Percentiles rank a stretch among this genome's conserved stretches.
Conservation (phyloP, 1,140 invertebrate genomes). For the Glomeris maerens region DNA sequence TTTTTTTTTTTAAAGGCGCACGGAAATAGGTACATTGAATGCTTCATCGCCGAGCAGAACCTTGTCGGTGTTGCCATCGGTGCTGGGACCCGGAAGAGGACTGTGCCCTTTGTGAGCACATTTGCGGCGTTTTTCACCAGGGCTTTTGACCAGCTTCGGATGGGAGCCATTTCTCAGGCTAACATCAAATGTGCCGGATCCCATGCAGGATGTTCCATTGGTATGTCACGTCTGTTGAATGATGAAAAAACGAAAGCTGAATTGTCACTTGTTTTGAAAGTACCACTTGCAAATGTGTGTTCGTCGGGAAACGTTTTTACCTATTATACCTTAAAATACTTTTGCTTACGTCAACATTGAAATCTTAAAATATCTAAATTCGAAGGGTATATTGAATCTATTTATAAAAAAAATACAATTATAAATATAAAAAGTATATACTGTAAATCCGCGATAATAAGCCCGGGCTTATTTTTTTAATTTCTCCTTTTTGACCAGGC, state of each 20-base stretch:
- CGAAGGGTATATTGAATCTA: too few species aligned
- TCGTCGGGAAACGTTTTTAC: too few species aligned
- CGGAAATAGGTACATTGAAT: constrained; percentile 77
- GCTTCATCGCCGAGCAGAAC: constrained; percentile 98
- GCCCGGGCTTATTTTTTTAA: too few species aligned
- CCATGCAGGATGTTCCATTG: constrained; percentile 84
- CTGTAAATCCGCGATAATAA: too few species aligned
- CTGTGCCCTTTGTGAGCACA: constrained; percentile 84
- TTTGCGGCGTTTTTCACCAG: constrained; percentile 96
- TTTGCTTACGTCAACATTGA: too few species aligned
- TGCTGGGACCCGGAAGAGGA: constrained; percentile 68
- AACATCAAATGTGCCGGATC: constrained; percentile 92
- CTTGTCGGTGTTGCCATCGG: constrained; percentile 92
- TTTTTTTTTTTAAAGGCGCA: constrained; percentile 26
- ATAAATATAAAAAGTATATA: too few species aligned
- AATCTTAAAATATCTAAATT: too few species aligned
- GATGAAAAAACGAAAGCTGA: neutral
- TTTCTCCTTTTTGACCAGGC: too few species aligned
- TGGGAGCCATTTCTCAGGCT: constrained; percentile 97
- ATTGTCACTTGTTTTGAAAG: neutral
- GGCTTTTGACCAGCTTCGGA: constrained; percentile 91
- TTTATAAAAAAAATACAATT: too few species aligned
- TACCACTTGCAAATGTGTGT: too few species aligned
- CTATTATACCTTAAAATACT: too few species aligned
- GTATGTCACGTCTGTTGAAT: constrained; percentile 24